Conservation (phyloP, 2,797 vertebrate species). For the Pseudopleuronectes americanus region DNA sequence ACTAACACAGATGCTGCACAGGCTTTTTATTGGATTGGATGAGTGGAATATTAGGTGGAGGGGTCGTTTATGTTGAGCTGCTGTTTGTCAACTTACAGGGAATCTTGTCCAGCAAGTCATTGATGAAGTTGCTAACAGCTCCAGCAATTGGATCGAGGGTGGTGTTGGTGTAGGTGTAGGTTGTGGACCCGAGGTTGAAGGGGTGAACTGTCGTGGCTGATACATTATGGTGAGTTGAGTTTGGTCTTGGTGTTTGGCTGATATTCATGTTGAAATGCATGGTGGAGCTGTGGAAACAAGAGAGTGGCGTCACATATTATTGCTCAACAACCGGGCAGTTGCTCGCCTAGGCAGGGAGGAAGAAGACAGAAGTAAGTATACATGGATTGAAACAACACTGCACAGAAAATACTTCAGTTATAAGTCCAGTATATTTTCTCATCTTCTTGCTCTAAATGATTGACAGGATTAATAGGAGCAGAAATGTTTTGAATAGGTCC, state of each 20-base stretch:
- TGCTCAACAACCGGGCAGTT: background rate
- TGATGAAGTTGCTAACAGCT: slow-evolving; percentile 45
- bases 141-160: slow-evolving; percentile 9
- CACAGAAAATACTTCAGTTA: no score
- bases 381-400: no score
- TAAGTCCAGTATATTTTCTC: no score
- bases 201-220: background rate
- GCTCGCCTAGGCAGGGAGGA: background rate
- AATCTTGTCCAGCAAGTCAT: slow-evolving; percentile 76
- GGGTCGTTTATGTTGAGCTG: background rate
- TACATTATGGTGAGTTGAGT: background rate
- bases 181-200: background rate
- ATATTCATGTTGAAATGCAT: slow-evolving; percentile 43
- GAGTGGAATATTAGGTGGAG: background rate
- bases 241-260: background rate
- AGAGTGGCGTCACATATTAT: background rate
- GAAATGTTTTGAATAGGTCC: no score
- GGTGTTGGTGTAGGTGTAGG: slow-evolving; percentile 30
- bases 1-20: background rate
- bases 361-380: background rate
- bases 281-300: slow-evolving; percentile 31
- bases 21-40: background rate
- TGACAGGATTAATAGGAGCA: no score
- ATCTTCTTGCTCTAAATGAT: no score
- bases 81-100: slow-evolving; percentile 83